phyloP scores from a whole-genome alignment of 1,140 invertebrate genomes.

The Papilio dardanus region DNA sequence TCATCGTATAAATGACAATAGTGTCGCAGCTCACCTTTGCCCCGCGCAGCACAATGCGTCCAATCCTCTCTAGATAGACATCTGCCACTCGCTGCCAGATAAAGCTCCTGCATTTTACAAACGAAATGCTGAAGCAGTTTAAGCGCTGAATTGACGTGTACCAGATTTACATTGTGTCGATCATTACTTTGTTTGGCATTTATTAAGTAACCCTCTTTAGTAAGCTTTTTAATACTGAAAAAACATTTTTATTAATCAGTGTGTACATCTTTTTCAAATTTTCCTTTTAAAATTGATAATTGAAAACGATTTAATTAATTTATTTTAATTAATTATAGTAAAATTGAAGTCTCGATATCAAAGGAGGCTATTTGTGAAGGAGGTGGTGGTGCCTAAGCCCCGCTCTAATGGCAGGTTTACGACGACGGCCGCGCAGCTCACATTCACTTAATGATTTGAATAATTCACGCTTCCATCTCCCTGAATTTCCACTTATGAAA shows the following conservation, averaged over 20 bases:
- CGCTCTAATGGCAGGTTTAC: background rate
- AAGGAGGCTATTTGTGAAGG: background rate
- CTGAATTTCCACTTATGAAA: background rate
- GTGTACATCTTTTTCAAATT: too few relatives aligned
- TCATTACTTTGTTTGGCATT: background rate
- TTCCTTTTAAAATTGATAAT: too few relatives aligned
- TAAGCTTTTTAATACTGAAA: too few relatives aligned
- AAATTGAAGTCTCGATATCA: background rate
- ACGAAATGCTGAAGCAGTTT: slow-evolving; percentile 6
- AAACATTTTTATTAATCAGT: too few relatives aligned
- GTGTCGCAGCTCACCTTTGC: background rate
- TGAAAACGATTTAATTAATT: too few relatives aligned
- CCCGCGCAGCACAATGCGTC: background rate
- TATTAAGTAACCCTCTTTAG: too few relatives aligned
- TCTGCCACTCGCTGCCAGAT: background rate
- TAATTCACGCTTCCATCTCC: slow-evolving; percentile 1
- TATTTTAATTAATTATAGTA: too few relatives aligned
- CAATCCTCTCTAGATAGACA: slow-evolving; percentile 9
- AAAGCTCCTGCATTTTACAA: slow-evolving; percentile 3
- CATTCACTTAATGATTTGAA: slow-evolving; percentile 7
- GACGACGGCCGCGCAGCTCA: background rate
- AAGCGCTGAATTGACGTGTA: background rate
- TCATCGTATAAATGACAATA: slow-evolving; percentile 6
- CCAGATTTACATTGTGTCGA: background rate
- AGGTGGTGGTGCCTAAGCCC: background rate